A percentile compares a stretch with the other conserved stretches of the same genome.
Conservation (phyloP, 2,113 vertebrate species). For the Catharus bicknelli region DNA sequence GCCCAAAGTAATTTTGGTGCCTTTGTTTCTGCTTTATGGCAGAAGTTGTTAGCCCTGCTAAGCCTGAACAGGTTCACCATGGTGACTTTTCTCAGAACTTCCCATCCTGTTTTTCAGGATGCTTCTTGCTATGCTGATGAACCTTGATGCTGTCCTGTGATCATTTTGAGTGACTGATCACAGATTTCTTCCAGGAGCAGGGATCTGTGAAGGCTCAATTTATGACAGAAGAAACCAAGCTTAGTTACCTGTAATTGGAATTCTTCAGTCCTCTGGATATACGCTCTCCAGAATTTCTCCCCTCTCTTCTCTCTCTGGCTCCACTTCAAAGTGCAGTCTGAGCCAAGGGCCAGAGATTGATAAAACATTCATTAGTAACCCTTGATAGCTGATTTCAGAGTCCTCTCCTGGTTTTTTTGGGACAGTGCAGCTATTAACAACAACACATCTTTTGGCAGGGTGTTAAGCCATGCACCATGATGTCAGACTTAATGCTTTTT, state of each 20-base stretch:
- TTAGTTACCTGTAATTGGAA: slow-evolving; percentile 8
- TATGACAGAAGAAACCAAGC: background rate
- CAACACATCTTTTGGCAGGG: background rate
- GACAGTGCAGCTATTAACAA: background rate
- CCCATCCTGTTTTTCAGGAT: background rate
- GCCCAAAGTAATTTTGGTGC: background rate
- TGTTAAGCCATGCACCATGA: slow-evolving; percentile 13
- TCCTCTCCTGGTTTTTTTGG: background rate
- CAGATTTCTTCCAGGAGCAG: background rate
- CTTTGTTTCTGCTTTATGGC: background rate
- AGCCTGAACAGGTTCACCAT: background rate
- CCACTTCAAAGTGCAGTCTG: slow-evolving; percentile 25
- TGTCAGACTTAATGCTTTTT: slow-evolving; percentile 61
- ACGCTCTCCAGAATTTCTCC: fast-evolving
- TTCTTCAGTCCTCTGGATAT: background rate
- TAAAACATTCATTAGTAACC: background rate
- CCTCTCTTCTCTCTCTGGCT: background rate
- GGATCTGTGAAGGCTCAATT: background rate
- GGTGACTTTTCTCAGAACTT: background rate
- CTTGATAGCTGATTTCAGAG: background rate
- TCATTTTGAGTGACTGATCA: background rate
- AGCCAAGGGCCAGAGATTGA: slow-evolving; percentile 16
- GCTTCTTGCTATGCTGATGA: background rate
- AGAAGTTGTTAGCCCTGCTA: background rate
- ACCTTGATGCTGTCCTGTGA: background rate